phyloP scores from a whole-genome alignment of 2,888 invertebrate species.

The Drosophila paramelanica region DNA sequence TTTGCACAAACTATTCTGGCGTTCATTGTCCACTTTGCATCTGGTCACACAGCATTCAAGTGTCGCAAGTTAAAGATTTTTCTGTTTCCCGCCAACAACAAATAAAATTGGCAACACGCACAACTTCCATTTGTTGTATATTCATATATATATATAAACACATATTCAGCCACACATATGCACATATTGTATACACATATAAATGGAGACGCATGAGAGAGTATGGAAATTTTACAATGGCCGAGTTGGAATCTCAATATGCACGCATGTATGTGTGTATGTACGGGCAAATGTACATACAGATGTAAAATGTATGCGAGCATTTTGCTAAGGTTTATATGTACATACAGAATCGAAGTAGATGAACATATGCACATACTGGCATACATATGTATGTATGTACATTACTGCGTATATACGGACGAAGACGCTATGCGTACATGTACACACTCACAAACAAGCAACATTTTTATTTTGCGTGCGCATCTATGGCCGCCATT shows the following conservation, averaged over 20 bases:
- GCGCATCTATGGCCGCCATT: conserved; percentile 75
- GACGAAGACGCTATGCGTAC: conserved; percentile 18
- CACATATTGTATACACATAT: conserved; percentile 28
- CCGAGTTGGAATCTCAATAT: conserved; percentile 41
- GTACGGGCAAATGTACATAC: conserved; percentile 31
- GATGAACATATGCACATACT: conserved; percentile 12
- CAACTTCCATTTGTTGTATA: conserved; percentile 26
- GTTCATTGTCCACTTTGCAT: conserved; percentile 33
- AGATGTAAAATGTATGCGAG: conserved; percentile 2
- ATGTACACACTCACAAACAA: conserved; percentile 20
- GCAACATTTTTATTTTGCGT: conserved; percentile 70
- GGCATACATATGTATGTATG: conserved; percentile 14
- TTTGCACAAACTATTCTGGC: conserved; percentile 39
- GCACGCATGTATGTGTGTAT: conserved; percentile 13
- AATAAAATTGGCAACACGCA: conserved; percentile 53
- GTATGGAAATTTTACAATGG: conserved; percentile 61
- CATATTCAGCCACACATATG: conserved; percentile 8
- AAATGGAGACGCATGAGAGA: conserved; percentile 47
- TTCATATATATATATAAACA: conserved; percentile 2
- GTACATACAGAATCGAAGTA: conserved; percentile 5
- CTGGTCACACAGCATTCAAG: conserved; percentile 12
- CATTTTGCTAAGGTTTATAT: conserved; percentile 11
- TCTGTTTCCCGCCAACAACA: conserved; percentile 59
- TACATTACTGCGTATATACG: conserved; percentile 6
- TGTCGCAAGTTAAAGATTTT: conserved; percentile 35